Evolutionary conservation across 2,113 vertebrate genomes (phyloP), one percentile per base, ranked within the genome.

Genomic region (Peucedramus taeniatus): DNA sequence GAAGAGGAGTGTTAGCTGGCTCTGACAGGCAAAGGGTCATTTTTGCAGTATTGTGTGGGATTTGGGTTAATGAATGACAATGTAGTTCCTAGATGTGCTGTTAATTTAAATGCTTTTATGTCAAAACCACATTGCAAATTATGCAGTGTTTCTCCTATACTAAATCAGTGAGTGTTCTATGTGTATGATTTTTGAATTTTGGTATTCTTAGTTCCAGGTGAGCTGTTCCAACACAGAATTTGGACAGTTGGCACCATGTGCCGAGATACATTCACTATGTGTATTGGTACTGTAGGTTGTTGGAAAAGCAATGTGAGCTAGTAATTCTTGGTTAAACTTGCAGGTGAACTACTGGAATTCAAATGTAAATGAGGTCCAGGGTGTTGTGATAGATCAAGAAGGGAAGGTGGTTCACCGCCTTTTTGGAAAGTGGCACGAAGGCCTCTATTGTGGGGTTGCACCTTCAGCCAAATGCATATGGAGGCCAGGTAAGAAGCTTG

Each of bases 281-380:
- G 8, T 54, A 10, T 57, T 69, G 15, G 7, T 68, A 42, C 28
- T 83, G 24, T 7, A 6, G 7, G 3, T 28, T 53, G 37, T 49
- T 18, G 2, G 4, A 76, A 74, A 69, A 86, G 2, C 16, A 69
- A 14, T 30, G 51, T 76, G 39, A 90, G 60, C 19, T 69, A 21
- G 19, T 79, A 50, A 80, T 69, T 93, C 12, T 44, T 89, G 81
- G 5, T 96, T 92, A 28, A 60, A 95, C 65, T 94, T 96, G 57
- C 89, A 99, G 99, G 99, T 99, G 66, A 99, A 99, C 97, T 99
- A 99, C 72, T 99, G 99, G 99, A 99, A 99, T 95, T 99, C 99
- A 24, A 99, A 98, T 74, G 99, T 99, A 60, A 99, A 99, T 91
- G 99, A 99, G 94, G 98, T 99, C 72, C 99, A 99, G 95, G 99